Conservation (phyloP, 2,888 invertebrate genomes). For the Microctonus brassicae region DNA sequence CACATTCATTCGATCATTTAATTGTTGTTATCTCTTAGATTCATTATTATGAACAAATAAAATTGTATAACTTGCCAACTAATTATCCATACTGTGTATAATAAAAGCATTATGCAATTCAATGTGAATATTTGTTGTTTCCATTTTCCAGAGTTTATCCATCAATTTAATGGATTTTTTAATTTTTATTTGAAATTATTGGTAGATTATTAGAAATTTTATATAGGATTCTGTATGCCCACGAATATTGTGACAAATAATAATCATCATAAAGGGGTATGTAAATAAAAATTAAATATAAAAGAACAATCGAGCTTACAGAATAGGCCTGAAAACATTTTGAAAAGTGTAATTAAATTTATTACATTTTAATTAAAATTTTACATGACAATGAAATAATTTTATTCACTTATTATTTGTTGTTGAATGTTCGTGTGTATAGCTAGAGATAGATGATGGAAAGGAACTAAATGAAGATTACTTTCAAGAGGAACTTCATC, state of each 20-base stretch:
- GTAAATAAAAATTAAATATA: slow-evolving; percentile 49
- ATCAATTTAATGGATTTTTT: slow-evolving; percentile 11
- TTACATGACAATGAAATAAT: slow-evolving; percentile 25
- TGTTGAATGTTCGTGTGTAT: slow-evolving; percentile 57
- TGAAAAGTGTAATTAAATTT: background rate
- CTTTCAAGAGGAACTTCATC: slow-evolving; percentile 94
- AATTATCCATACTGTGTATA: slow-evolving; percentile 52
- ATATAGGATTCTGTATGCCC: slow-evolving; percentile 34
- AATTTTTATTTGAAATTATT: slow-evolving; percentile 5
- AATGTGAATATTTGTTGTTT: slow-evolving; percentile 45
- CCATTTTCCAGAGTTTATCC: slow-evolving; percentile 17
- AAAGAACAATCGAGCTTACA: slow-evolving; percentile 54
- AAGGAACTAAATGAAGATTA: slow-evolving; percentile 91
- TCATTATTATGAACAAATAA: slow-evolving; percentile 36
- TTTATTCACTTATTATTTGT: slow-evolving; percentile 44
- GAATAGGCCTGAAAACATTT: slow-evolving; percentile 62
- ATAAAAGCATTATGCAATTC: slow-evolving; percentile 53
- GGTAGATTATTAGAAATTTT: slow-evolving; percentile 23
- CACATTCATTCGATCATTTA: slow-evolving; percentile 16
- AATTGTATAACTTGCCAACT: slow-evolving; percentile 65
- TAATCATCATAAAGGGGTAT: slow-evolving; percentile 54
- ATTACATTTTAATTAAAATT: background rate
- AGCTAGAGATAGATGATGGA: slow-evolving; percentile 93
- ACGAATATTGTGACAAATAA: slow-evolving; percentile 29
- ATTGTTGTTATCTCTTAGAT: slow-evolving; percentile 24